Evolutionary conservation across 2,797 vertebrate species (phyloP).

Genomic region (Valencia hispanica): DNA sequence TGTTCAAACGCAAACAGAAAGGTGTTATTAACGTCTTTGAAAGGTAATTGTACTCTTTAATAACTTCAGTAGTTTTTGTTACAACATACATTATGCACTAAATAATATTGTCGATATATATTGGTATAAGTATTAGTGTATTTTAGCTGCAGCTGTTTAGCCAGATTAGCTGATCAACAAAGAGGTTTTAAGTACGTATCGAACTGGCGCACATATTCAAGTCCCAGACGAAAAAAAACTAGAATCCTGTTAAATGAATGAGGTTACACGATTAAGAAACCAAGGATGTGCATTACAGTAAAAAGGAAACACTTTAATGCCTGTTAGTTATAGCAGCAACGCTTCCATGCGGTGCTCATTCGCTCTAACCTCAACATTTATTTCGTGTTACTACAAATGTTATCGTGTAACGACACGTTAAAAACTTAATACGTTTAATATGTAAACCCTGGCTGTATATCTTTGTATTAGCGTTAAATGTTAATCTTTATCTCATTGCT

Average conservation of each 20-base stretch:
- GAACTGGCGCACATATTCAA: not conserved
- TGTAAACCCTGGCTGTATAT: not conserved
- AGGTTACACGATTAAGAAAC: not conserved
- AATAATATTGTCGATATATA: not conserved
- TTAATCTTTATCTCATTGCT: not conserved
- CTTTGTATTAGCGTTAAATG: not conserved
- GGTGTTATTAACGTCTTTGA: not conserved
- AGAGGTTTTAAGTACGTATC: conserved; percentile 13
- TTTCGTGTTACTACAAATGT: not conserved
- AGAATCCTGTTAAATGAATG: rapidly evolving
- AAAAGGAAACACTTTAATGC: not conserved
- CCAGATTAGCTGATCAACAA: conserved; percentile 57
- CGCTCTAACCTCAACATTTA: not conserved
- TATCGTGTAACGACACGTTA: not conserved
- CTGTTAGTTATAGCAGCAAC: not conserved
- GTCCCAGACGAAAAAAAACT: not conserved
- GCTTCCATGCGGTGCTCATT: not conserved
- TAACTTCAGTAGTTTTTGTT: not conserved
- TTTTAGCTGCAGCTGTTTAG: conserved; percentile 23
- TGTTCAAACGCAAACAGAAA: not conserved
- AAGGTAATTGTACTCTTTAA: conserved; percentile 44
- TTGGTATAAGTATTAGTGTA: not conserved
- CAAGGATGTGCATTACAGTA: not conserved
- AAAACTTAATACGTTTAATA: not conserved
- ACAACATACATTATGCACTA: rapidly evolving